Conservation (phyloP, 2,888 invertebrate species). For the Prenolepis imparis region DNA sequence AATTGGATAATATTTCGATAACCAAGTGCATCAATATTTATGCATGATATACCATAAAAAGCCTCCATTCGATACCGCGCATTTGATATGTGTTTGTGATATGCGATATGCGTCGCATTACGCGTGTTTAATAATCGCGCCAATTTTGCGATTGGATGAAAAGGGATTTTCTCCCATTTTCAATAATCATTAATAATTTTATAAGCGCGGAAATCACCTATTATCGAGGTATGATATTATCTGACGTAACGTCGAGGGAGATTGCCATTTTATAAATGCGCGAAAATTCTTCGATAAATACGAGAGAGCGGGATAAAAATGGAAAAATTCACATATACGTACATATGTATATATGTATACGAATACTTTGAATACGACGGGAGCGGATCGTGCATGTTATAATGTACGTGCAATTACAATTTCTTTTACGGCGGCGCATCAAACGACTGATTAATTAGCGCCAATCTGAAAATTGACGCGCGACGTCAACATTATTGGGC, state of each 20-base stretch:
- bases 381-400: too few relatives aligned
- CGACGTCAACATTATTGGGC: neutral
- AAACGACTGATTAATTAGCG: conserved; percentile 41
- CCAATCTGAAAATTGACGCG: conserved; percentile 8
- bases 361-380: neutral
- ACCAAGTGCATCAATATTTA: conserved; percentile 28
- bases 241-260: conserved; percentile 2
- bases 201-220: conserved; percentile 32
- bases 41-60: conserved; percentile 20
- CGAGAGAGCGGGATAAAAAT: neutral
- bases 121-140: conserved; percentile 12
- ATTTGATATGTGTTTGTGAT: conserved; percentile 16
- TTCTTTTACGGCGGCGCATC: neutral
- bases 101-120: conserved; percentile 5
- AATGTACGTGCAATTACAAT: neutral
- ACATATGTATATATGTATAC: neutral
- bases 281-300: conserved; percentile 8
- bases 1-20: conserved; percentile 29
- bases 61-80: neutral
- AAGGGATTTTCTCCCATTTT: conserved; percentile 19
- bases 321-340: neutral
- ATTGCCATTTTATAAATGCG: conserved; percentile 29
- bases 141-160: conserved; percentile 4
- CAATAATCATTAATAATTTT: conserved; percentile 45
- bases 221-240: conserved; percentile 32